These are phyloP conservation scores for Pseudorhombus dupliciocellatus DNA, from an alignment of 2,113 vertebrate species.

Conservation along the genomic window DNA sequence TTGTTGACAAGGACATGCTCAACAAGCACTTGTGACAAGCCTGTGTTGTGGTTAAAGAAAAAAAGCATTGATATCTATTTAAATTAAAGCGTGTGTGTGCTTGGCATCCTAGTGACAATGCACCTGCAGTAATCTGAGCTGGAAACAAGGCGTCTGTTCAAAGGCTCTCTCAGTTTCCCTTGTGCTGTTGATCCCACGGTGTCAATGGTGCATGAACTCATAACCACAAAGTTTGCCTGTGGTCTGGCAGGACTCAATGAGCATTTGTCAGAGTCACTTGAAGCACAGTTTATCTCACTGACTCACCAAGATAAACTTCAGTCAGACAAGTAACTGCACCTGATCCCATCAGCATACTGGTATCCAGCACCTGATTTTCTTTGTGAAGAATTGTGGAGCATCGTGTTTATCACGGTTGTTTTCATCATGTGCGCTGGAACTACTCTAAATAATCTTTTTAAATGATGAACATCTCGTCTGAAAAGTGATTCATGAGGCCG, in stretches of 20 bases:
- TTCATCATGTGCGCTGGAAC: neutral
- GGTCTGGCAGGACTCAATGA: neutral
- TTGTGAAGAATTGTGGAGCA: neutral
- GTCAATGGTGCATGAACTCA: neutral
- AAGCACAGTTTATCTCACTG: neutral
- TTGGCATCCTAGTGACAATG: neutral
- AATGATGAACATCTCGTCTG: constrained; percentile 13
- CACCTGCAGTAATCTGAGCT: neutral
- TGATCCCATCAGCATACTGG: neutral
- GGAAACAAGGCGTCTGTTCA: neutral
- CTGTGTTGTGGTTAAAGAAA: neutral
- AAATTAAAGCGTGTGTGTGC: neutral
- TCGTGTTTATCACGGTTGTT: neutral
- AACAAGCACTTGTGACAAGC: neutral
- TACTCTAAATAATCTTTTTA: too few species aligned
- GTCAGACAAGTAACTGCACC: neutral
- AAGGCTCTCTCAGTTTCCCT: neutral
- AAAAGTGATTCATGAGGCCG: constrained; percentile 3
- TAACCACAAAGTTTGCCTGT: neutral
- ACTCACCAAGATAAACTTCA: constrained; percentile 1
- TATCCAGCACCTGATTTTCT: neutral
- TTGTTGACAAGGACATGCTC: neutral
- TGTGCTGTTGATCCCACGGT: neutral
- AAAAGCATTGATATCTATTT: neutral
- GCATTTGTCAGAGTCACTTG: constrained; percentile 1